Conservation (phyloP, 2,113 vertebrate species). For the Tor tambroides region DNA sequence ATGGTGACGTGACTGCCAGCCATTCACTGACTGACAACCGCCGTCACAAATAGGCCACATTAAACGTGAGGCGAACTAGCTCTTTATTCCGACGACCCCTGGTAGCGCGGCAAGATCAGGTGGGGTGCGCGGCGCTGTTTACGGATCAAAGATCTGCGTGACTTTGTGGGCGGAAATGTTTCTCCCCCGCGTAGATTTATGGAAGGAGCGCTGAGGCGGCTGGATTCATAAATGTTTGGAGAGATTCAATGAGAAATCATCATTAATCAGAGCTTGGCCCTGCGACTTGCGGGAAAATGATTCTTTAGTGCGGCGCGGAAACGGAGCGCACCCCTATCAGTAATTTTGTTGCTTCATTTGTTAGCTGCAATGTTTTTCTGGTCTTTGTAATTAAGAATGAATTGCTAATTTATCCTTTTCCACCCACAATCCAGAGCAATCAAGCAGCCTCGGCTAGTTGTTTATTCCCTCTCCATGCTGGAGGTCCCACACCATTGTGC, state of each 20-base stretch:
- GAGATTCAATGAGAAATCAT: slow-evolving; percentile 31
- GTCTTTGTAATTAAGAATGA: slow-evolving; percentile 60
- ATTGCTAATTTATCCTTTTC: slow-evolving; percentile 62
- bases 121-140: not conserved
- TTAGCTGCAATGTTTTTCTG: slow-evolving; percentile 49
- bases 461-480: slow-evolving; percentile 5
- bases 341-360: slow-evolving; percentile 54
- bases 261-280: slow-evolving; percentile 22
- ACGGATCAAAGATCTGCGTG: slow-evolving; percentile 14
- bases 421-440: slow-evolving; percentile 53
- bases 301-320: not conserved
- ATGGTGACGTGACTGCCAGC: slow-evolving; percentile 35
- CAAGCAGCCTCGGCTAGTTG: slow-evolving; percentile 19
- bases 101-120: not conserved
- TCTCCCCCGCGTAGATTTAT: slow-evolving; percentile 18
- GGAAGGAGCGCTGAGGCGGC: not conserved
- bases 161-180: slow-evolving; percentile 9
- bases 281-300: not conserved
- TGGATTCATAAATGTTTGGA: not conserved
- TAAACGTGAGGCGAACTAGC: not conserved
- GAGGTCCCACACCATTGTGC: not conserved
- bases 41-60: not conserved
- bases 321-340: slow-evolving; percentile 33
- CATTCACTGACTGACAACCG: slow-evolving; percentile 17
- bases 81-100: slow-evolving; percentile 8